phyloP scores from a whole-genome alignment of 2,113 vertebrate genomes.

The Crotalus horridus region DNA sequence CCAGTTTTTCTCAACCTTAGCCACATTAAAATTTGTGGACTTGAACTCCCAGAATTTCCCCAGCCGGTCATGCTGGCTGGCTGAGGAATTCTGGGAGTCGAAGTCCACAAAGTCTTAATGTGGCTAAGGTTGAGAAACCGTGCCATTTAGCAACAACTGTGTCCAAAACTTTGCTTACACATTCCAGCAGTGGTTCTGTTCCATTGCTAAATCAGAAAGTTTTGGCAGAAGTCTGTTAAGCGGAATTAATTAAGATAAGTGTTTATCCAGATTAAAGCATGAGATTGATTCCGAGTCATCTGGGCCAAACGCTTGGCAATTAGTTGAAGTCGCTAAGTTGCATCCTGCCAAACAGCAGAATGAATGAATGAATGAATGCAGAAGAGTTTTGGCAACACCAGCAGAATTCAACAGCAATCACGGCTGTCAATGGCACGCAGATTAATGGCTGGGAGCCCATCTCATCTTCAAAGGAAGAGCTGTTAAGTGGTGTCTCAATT shows the following conservation, averaged over 20 bases:
- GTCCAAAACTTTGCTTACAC: background rate
- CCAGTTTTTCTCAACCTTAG: no score
- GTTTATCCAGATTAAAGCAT: slow-evolving; percentile 9
- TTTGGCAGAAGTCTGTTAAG: background rate
- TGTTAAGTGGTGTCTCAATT: background rate
- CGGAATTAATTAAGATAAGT: background rate
- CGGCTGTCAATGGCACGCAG: no score
- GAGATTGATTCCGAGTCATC: slow-evolving; percentile 6
- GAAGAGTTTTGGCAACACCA: background rate
- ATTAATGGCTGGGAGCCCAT: background rate
- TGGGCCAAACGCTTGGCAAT: background rate
- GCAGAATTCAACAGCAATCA: background rate
- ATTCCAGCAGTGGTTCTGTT: background rate
- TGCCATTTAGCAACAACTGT: background rate
- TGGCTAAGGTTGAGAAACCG: background rate
- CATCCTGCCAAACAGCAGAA: background rate
- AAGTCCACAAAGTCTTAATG: background rate
- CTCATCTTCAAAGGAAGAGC: background rate
- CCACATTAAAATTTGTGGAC: no score
- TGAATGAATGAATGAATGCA: background rate
- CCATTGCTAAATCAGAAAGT: background rate
- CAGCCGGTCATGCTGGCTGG: no score
- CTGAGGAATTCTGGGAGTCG: background rate
- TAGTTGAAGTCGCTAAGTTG: background rate
- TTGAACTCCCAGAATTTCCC: no score